Base-by-base conservation (phyloP, 2,797 vertebrate species). In the Gymnopithys bicolor region DNA sequence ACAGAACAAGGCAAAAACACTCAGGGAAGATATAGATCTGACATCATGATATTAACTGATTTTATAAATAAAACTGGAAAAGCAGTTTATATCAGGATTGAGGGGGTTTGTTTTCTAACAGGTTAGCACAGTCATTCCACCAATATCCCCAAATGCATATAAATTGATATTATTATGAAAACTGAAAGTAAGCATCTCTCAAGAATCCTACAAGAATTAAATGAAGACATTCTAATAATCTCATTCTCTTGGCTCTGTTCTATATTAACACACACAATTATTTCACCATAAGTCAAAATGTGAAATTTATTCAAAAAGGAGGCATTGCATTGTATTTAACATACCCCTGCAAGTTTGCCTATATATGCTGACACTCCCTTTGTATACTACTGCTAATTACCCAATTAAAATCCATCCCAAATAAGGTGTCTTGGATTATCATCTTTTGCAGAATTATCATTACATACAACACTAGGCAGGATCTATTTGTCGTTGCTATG, bases 391-490 rank as follows among this genome's bases (percentile, higher is more conserved):
- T 84, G 39, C 56, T 82, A 95, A 8, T 22, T 64, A 82, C n/a
- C 48, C 46, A 70, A 81, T 76, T 86, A 79, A 85, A 90, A 91
- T 53, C 70, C 69, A 94, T 53, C 83, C 77, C 60, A 81, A 94
- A 93, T 19, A 94, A 11, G 19, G 84, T 81, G 52, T 70, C 16
- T 68, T 87, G 51, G 22, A 24, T 24, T 25, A 45, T 76, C 7
- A 16, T 52, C 82, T 79, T 79, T 88, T n/a, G 73, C 51, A 79
- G 16, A 64, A 28, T 55, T 78, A 58, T 95, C 76, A 93, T 85
- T 95, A 94, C 96, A 81, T 56, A 70, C 32, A 92, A 75, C 53
- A 86, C 89, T 79, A 95, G 52, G 25, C 14, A 71, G 10, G n/a
- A n/a, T 52, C 46, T 58, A 83, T 64, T 64, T 77, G 10, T 8